Evolutionary conservation across 2,113 vertebrate species (phyloP).

Genomic region (Arenaria interpres): DNA sequence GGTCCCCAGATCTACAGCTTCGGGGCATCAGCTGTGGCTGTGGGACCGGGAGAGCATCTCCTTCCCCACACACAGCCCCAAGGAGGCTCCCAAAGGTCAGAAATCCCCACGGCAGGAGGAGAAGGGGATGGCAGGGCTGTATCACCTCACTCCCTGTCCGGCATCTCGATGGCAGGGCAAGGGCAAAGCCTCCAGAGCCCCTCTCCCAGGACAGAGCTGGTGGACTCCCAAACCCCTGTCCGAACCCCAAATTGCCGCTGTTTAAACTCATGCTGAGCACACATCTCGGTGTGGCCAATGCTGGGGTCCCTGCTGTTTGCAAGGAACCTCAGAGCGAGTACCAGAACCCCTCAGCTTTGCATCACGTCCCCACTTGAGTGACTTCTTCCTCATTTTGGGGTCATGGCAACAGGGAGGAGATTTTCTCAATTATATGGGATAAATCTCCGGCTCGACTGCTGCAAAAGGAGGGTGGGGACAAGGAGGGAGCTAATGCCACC

Average conservation of each 20-base stretch:
- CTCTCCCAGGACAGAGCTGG: background rate
- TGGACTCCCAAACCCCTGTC: background rate
- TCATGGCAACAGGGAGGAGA: background rate
- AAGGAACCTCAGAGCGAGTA: rapidly evolving
- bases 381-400: background rate
- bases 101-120: background rate
- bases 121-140: rapidly evolving
- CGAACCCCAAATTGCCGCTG: rapidly evolving
- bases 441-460: rapidly evolving
- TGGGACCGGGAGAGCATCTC: background rate
- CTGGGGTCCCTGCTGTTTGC: background rate
- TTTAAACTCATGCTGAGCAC: rapidly evolving
- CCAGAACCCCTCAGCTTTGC: background rate
- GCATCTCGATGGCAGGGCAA: background rate
- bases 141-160: rapidly evolving
- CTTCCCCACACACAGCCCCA: background rate
- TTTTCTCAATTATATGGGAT: rapidly evolving
- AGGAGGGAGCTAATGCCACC: background rate
- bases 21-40: background rate
- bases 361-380: rapidly evolving
- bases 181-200: background rate
- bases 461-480: background rate
- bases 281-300: rapidly evolving
- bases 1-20: background rate
- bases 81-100: background rate